phyloP scores from a whole-genome alignment of 2,797 vertebrate genomes.

The Micromesistius poutassou region DNA sequence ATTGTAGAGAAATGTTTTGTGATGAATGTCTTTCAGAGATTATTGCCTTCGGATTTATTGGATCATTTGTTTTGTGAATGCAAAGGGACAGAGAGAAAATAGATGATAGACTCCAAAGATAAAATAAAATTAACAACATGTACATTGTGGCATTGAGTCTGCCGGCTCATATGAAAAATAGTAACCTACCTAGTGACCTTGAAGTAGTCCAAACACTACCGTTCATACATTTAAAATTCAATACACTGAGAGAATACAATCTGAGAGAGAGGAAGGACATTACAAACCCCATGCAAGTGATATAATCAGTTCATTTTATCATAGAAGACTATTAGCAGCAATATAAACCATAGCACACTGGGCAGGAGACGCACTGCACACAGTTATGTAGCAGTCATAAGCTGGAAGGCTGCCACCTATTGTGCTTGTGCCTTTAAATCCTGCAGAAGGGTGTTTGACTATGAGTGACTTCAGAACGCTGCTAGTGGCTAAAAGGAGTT shows the following conservation, averaged over 20 bases:
- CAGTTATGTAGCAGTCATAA: background rate
- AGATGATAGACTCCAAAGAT: background rate
- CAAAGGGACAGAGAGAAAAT: background rate
- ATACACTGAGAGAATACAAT: background rate
- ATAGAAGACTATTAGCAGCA: too few species aligned
- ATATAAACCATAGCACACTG: too few species aligned
- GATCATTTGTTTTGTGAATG: background rate
- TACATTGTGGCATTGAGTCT: background rate
- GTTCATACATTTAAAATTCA: background rate
- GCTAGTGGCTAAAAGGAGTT: background rate
- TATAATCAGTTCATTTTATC: background rate
- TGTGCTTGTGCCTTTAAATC: background rate
- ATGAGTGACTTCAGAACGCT: slow-evolving; percentile 32
- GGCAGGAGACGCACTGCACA: too few species aligned
- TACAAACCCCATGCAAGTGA: background rate
- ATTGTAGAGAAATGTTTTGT: background rate
- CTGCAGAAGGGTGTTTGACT: background rate
- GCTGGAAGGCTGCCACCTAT: background rate
- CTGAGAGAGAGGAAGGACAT: background rate
- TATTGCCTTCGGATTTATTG: background rate
- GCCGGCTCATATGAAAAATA: too few species aligned
- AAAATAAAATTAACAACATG: background rate
- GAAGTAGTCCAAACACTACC: too few species aligned
- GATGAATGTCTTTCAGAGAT: background rate
- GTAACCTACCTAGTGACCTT: too few species aligned